Base-by-base conservation (phyloP, 2,113 vertebrate genomes). In the Bufo gargarizans region DNA sequence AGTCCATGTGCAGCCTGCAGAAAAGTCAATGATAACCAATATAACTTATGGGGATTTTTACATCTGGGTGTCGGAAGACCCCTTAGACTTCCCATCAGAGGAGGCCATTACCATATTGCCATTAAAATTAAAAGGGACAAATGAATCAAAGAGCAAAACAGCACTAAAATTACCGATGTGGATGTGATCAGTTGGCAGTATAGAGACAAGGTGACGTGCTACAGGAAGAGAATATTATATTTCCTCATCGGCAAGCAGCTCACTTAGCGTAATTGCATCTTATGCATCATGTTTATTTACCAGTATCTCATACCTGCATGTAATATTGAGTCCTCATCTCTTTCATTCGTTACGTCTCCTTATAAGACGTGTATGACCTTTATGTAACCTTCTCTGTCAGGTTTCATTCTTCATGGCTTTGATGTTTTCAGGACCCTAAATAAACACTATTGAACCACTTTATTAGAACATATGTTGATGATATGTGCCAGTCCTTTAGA, bases 381-480 rank as follows among this genome's bases (percentile, higher is more conserved):
- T 61, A 49, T n/a, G 3, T 65, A 67, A 65, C 43, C 20, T 83
- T 67, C 61, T 20, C 12, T 83, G 61, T 53, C 81, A 83, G 45
- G 10, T 4, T 69, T 65, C 4, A 69, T 53, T 83, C 43, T 50
- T 67, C 81, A 83, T 49, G 20, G 61, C 43, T 67, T 69, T 67
- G 19, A 69, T 22, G 81, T 53, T 53, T 14, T 2, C 59, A 83
- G 47, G 12, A 67, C 16, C 4, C 11, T 50, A 69, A 47, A 22
- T 67, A 82, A 6, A 67, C 22, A 53, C 63, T 14, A 83, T 47
- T 11, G 45, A 53, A 16, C 20, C 45, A 83, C 47, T 69, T 69
- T 69, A 53, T 63, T 53, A 61, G 10, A 67, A 53, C 63, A 83
- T 83, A 69, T 83, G 65, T 83, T 49, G 53, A 22, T 14, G 43